phyloP scores from a whole-genome alignment of 2,888 invertebrate genomes.

The Protonemura montana region DNA sequence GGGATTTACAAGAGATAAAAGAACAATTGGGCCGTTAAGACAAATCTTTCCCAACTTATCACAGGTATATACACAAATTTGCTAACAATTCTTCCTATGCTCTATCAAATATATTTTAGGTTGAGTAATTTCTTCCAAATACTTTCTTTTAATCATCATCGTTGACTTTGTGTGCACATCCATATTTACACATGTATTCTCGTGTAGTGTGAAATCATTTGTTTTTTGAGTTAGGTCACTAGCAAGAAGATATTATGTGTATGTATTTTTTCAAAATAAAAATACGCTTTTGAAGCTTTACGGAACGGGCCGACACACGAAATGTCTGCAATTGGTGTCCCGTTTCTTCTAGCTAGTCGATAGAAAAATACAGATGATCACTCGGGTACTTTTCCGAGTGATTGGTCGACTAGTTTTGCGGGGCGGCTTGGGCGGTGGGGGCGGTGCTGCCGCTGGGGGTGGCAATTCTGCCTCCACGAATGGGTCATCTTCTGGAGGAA shows the following conservation, averaged over 20 bases:
- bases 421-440: constrained; percentile 65
- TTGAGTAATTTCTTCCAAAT: neutral
- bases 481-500: constrained; percentile 52
- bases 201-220: neutral
- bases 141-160: neutral
- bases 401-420: constrained; percentile 78
- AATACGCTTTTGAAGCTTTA: neutral
- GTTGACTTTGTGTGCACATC: neutral
- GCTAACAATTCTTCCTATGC: neutral
- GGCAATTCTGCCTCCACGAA: constrained; percentile 51
- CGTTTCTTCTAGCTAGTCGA: constrained; percentile 70
- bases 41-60: constrained; percentile 77
- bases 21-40: constrained; percentile 78
- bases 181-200: neutral
- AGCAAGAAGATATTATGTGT: too few species aligned
- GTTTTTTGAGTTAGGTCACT: too few species aligned
- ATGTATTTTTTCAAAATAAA: neutral
- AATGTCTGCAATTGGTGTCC: neutral
- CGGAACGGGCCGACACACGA: neutral
- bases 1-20: constrained; percentile 67
- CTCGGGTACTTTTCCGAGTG: constrained; percentile 74
- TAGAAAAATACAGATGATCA: constrained; percentile 76
- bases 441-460: constrained; percentile 60
- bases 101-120: neutral
- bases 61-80: constrained; percentile 65